Evolutionary conservation across 35 echinoderm and acorn worm species (phyloP).

Genomic region (Heliocidaris erythrogramma): DNA sequence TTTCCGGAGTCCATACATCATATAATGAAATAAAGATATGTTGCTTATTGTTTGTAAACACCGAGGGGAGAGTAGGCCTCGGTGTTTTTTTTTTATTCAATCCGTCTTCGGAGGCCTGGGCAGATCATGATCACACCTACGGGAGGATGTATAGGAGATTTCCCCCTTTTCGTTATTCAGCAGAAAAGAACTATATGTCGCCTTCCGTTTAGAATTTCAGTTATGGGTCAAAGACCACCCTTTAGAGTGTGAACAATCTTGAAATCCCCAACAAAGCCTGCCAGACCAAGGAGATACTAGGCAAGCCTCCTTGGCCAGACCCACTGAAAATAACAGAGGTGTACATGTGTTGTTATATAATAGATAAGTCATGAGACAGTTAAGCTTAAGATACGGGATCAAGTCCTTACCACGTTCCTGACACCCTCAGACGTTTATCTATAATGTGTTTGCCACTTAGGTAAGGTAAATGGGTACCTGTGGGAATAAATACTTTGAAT

Average conservation of each 20-base stretch:
- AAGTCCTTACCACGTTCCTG: too few relatives aligned
- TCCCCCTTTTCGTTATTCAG: background rate
- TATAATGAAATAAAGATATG: background rate
- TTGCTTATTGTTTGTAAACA: too few relatives aligned
- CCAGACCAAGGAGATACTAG: too few relatives aligned
- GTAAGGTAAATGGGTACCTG: too few relatives aligned
- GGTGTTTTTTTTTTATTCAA: background rate
- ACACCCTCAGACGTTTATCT: too few relatives aligned
- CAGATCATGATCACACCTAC: background rate
- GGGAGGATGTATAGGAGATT: background rate
- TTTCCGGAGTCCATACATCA: background rate
- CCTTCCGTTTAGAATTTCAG: background rate
- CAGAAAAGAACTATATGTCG: background rate
- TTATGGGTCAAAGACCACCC: background rate
- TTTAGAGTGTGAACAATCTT: background rate
- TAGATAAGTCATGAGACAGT: too few relatives aligned
- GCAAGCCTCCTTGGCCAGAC: too few relatives aligned
- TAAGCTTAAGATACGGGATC: too few relatives aligned
- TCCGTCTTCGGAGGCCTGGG: background rate
- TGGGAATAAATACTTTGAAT: too few relatives aligned
- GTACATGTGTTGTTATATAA: too few relatives aligned
- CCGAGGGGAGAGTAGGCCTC: background rate
- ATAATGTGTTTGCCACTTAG: too few relatives aligned
- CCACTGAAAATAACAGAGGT: too few relatives aligned
- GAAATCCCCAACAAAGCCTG: background rate